phyloP scores from a whole-genome alignment of 2,113 vertebrate genomes.

The Calidris pygmaea region DNA sequence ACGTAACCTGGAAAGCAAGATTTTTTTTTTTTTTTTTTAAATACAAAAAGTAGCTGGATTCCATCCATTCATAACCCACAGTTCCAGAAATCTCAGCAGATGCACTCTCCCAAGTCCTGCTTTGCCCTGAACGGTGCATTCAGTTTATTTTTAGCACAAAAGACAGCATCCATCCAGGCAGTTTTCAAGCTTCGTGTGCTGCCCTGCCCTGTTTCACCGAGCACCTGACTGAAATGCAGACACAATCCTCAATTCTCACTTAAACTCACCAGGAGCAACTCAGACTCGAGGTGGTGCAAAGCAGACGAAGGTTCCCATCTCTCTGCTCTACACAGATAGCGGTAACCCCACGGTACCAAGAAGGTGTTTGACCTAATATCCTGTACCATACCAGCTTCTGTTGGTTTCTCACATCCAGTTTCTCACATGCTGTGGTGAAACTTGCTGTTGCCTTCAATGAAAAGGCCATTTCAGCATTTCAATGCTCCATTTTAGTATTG shows the following conservation, averaged over 20 bases:
- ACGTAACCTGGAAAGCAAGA: background rate
- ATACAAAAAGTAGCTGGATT: background rate
- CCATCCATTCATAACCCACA: background rate
- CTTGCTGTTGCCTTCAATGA: background rate
- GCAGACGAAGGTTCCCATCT: background rate
- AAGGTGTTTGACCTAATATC: background rate
- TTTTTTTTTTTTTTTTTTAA: background rate
- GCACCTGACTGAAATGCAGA: background rate
- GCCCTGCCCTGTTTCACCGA: background rate
- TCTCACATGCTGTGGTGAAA: background rate
- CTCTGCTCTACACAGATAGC: accelerated
- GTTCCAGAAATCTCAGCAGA: background rate
- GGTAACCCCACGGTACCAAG: background rate
- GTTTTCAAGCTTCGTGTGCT: background rate
- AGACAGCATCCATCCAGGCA: background rate
- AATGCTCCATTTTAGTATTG: accelerated
- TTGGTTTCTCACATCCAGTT: too few relatives aligned
- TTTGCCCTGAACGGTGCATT: background rate
- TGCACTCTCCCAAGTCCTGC: background rate
- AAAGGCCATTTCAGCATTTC: background rate
- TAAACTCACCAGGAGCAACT: background rate
- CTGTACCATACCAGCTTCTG: background rate
- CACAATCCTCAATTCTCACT: background rate
- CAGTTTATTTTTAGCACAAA: conserved; percentile 15
- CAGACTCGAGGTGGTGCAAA: background rate